These are phyloP conservation scores for Diarsia mendica DNA, from an alignment of 2,888 invertebrate genomes.

Conservation along the genomic window DNA sequence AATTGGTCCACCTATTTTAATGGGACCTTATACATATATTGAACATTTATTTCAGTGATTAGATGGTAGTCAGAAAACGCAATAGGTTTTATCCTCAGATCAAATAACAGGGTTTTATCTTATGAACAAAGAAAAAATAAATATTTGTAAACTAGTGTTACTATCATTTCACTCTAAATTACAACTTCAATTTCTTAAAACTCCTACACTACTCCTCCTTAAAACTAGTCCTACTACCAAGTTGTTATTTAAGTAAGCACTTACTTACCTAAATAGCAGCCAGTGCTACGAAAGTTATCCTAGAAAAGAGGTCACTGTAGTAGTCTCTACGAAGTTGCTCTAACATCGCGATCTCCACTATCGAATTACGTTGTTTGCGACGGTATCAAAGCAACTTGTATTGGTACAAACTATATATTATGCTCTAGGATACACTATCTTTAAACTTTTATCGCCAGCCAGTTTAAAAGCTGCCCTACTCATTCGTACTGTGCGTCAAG, in stretches of 20 bases:
- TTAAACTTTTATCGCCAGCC: constrained; percentile 29
- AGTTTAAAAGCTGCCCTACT: constrained; percentile 22
- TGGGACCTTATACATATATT: too few species aligned
- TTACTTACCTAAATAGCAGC: constrained; percentile 16
- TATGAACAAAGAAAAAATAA: neutral
- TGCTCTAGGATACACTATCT: constrained; percentile 25
- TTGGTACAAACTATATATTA: constrained; percentile 44
- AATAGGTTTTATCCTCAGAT: too few species aligned
- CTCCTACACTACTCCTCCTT: neutral
- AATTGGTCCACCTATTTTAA: too few species aligned
- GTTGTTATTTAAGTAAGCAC: constrained; percentile 1
- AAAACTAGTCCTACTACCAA: neutral
- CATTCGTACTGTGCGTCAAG: neutral
- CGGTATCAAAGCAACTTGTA: constrained; percentile 50
- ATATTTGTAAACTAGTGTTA: neutral
- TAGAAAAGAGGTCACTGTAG: constrained; percentile 30
- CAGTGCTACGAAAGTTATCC: constrained; percentile 19
- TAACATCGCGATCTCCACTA: constrained; percentile 42
- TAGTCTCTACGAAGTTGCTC: constrained; percentile 34
- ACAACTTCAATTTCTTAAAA: constrained; percentile 1
- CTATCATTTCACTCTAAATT: neutral
- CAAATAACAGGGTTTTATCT: neutral
- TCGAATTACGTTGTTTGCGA: constrained; percentile 55
- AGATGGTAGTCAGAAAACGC: neutral
- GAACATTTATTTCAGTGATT: neutral